A percentile compares a stretch with the other conserved stretches of the same genome.
Conservation (phyloP, 2,888 invertebrate species). For the Eristalis intricaria region DNA sequence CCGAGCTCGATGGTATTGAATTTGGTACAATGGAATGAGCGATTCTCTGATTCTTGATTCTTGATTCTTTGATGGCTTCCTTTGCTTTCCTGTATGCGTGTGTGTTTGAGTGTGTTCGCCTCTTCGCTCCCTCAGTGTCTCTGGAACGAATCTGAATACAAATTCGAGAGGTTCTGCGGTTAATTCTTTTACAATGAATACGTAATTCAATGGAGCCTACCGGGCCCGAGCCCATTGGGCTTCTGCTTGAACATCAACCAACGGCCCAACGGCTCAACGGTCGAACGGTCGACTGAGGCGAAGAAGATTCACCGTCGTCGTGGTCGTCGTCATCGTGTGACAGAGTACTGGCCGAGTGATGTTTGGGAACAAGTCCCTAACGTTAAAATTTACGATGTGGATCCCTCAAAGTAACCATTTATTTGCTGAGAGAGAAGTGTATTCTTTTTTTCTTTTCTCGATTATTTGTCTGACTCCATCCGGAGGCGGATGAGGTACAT, state of each 20-base stretch:
- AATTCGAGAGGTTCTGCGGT: slow-evolving; percentile 47
- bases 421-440: slow-evolving; percentile 3
- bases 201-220: slow-evolving; percentile 37
- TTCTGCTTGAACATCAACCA: neutral
- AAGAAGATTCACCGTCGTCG: neutral
- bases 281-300: neutral
- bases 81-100: slow-evolving; percentile 5
- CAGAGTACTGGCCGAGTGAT: slow-evolving; percentile 4
- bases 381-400: slow-evolving; percentile 29
- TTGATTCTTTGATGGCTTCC: slow-evolving; percentile 57
- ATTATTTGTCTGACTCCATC: neutral
- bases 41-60: slow-evolving; percentile 15
- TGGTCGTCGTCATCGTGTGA: neutral
- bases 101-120: neutral
- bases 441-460: neutral
- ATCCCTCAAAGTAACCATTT: slow-evolving; percentile 36
- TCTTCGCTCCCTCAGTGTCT: slow-evolving; percentile 41
- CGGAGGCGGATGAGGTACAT: neutral
- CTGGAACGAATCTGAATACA: slow-evolving; percentile 67
- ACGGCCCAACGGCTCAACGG: neutral
- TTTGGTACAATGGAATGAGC: slow-evolving; percentile 64
- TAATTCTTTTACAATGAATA: slow-evolving; percentile 55
- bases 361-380: slow-evolving; percentile 26
- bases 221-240: neutral
- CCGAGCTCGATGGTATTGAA: slow-evolving; percentile 54